These are phyloP conservation scores for Exocentrus adspersus DNA, from an alignment of 2,888 invertebrate genomes.

Conservation along the genomic window DNA sequence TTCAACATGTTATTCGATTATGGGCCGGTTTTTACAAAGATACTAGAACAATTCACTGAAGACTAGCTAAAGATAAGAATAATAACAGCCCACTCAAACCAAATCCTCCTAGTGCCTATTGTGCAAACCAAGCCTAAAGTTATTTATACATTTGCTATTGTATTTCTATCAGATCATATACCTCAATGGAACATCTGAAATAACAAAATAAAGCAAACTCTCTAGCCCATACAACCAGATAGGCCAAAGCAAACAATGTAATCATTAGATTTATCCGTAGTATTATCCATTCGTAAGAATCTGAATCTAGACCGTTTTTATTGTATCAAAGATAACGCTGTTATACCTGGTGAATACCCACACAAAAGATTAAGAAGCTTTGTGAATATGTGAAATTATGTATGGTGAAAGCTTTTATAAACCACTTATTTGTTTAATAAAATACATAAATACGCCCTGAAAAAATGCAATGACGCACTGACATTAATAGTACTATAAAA, in stretches of 20 bases:
- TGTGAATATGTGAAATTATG: slow-evolving; percentile 15
- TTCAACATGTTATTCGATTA: too few relatives aligned
- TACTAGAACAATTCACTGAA: too few relatives aligned
- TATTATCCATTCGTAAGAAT: slow-evolving; percentile 8
- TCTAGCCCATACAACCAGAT: slow-evolving; percentile 22
- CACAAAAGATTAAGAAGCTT: background rate
- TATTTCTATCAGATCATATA: slow-evolving; percentile 3
- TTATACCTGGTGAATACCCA: slow-evolving; percentile 19
- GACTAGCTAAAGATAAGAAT: background rate
- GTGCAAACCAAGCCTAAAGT: slow-evolving; percentile 31
- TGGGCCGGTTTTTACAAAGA: too few relatives aligned
- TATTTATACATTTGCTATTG: slow-evolving; percentile 19
- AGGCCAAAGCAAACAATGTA: slow-evolving; percentile 22
- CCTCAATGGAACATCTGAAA: slow-evolving; percentile 7
- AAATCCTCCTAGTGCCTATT: background rate
- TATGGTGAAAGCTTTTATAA: too few relatives aligned
- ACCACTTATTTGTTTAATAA: too few relatives aligned
- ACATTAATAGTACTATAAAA: too few relatives aligned
- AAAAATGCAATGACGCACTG: too few relatives aligned
- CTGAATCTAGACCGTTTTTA: background rate
- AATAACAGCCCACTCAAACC: background rate
- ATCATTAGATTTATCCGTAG: slow-evolving; percentile 5
- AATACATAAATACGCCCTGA: too few relatives aligned
- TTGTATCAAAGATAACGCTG: slow-evolving; percentile 1
- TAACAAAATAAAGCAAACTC: slow-evolving; percentile 13